These are phyloP conservation scores for Girardia tigrina DNA, from an alignment of 2,888 invertebrate genomes.

Conservation along the genomic window DNA sequence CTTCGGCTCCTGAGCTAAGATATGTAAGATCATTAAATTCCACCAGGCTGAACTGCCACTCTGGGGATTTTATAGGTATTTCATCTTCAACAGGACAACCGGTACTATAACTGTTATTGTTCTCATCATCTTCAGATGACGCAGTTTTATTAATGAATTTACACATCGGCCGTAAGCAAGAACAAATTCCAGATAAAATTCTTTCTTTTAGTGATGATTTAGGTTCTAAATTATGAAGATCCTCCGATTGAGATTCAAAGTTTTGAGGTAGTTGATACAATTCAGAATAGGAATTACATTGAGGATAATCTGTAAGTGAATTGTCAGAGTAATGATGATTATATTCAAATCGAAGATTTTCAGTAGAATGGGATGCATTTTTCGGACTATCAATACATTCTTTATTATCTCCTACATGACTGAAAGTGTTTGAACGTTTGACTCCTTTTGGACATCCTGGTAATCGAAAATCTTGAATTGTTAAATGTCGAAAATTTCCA, in stretches of 20 bases:
- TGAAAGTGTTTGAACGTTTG: not conserved
- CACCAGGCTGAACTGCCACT: not conserved
- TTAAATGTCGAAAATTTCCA: not conserved
- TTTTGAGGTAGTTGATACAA: not conserved
- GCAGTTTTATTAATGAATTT: not conserved
- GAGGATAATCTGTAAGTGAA: not conserved
- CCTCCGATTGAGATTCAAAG: not conserved
- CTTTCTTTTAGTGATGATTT: not conserved
- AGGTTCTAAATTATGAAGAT: not conserved
- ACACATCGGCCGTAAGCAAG: not conserved
- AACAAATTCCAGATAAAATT: conserved; percentile 3
- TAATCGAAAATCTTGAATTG: not conserved
- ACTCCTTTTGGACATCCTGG: not conserved
- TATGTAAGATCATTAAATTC: conserved; percentile 66
- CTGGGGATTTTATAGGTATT: not conserved
- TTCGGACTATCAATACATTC: not conserved
- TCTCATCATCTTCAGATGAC: not conserved
- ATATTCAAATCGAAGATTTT: not conserved
- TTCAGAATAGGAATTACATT: not conserved
- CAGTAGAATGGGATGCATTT: conserved; percentile 16
- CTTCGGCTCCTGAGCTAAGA: conserved; percentile 87
- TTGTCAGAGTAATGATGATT: not conserved
- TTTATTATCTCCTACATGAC: not conserved
- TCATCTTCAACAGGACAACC: not conserved
- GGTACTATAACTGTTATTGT: not conserved